These are phyloP conservation scores for Lucifuga dentata DNA, from an alignment of 2,113 vertebrate species.

Conservation along the genomic window DNA sequence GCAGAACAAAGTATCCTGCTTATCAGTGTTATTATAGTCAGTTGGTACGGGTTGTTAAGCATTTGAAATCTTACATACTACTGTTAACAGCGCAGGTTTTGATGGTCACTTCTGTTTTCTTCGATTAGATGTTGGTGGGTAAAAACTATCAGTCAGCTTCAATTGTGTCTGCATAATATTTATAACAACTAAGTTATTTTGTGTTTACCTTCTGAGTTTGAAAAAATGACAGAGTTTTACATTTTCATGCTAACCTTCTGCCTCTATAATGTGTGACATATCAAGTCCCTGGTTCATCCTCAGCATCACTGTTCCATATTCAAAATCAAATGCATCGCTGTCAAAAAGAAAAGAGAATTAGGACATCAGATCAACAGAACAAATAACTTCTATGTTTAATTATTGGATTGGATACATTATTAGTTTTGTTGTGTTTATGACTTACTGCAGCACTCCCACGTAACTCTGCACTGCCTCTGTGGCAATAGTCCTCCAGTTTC, in stretches of 20 bases:
- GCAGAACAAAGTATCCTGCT: constrained; percentile 45
- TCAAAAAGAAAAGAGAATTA: constrained; percentile 38
- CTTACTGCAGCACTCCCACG: constrained; percentile 95
- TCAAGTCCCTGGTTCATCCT: constrained; percentile 93
- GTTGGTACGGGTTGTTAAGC: background rate
- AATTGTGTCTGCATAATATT: too few species aligned
- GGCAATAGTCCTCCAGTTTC: constrained; percentile 87
- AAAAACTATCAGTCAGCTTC: too few species aligned
- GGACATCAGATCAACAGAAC: constrained; percentile 14
- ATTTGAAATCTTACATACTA: background rate
- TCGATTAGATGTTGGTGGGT: too few species aligned
- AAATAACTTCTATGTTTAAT: constrained; percentile 4
- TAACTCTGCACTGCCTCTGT: constrained; percentile 87
- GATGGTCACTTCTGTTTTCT: background rate
- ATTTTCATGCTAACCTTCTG: constrained; percentile 86
- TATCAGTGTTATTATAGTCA: constrained; percentile 34
- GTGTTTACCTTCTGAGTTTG: too few species aligned
- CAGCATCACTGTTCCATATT: constrained; percentile 89
- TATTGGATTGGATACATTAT: background rate
- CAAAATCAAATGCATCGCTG: constrained; percentile 96
- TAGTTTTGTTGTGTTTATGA: constrained; percentile 56
- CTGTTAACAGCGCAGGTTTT: background rate
- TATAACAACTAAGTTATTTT: too few species aligned
- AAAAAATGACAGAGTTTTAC: background rate
- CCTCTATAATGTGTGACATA: constrained; percentile 90